Conservation (phyloP, 2,113 vertebrate species). For the Carlito syrichta region DNA sequence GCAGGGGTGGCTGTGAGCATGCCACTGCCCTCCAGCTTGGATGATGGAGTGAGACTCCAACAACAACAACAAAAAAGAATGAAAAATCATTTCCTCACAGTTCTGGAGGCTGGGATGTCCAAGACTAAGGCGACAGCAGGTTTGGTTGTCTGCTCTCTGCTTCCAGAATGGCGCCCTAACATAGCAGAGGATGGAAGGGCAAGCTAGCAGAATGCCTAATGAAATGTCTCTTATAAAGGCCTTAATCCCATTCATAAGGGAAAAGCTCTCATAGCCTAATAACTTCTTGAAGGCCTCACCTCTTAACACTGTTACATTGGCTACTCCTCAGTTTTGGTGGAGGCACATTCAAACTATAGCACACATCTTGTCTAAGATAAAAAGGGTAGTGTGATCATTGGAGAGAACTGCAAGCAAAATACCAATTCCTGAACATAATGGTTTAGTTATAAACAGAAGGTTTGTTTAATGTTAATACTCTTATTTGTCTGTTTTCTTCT, state of each 20-base stretch:
- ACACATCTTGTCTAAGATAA: not conserved
- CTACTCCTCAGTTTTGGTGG: not conserved
- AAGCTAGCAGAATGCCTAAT: not conserved
- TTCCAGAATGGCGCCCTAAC: not conserved
- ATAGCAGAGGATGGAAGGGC: not conserved
- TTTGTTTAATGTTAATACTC: not conserved
- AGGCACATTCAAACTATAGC: not conserved
- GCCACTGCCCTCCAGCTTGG: no score
- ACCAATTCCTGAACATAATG: not conserved
- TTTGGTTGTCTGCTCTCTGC: not conserved
- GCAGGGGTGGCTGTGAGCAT: no score
- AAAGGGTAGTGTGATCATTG: not conserved
- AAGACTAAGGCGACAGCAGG: not conserved
- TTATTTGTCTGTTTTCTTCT: not conserved
- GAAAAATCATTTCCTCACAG: not conserved
- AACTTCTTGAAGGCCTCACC: not conserved
- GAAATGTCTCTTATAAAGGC: not conserved
- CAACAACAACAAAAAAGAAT: no score
- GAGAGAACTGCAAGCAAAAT: not conserved
- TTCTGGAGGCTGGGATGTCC: not conserved
- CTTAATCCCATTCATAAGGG: not conserved
- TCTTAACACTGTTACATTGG: not conserved
- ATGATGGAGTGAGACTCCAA: no score
- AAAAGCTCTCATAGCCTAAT: not conserved
- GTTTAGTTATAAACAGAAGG: no score